These are phyloP conservation scores for Myrmecophaga tridactyla DNA, from an alignment of 2,113 vertebrate genomes.

Conservation along the genomic window DNA sequence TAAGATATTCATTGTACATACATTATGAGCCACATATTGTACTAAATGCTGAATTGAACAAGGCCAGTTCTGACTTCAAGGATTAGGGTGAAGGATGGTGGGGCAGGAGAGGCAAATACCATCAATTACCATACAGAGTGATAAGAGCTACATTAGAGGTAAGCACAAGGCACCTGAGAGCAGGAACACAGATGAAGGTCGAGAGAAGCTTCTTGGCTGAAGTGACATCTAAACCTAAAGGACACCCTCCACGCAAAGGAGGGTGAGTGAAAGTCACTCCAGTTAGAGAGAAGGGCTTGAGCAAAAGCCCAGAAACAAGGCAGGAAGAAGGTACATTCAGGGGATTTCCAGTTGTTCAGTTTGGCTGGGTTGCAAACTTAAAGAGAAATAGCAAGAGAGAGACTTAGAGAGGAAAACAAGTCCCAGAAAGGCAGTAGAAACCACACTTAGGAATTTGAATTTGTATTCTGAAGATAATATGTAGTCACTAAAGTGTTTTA, in stretches of 20 bases:
- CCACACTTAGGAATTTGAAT: not conserved
- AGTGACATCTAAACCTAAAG: not conserved
- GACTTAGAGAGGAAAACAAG: not conserved
- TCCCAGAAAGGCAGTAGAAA: not conserved
- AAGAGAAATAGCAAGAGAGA: not conserved
- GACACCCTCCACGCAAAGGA: not conserved
- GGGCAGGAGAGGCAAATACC: not conserved
- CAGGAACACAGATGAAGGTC: not conserved
- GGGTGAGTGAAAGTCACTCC: not conserved
- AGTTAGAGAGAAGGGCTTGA: not conserved
- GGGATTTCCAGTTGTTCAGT: not conserved
- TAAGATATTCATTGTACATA: not conserved
- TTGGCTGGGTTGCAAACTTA: not conserved
- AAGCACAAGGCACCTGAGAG: not conserved
- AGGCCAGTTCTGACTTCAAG: not conserved
- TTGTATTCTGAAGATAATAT: not conserved
- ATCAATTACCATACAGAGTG: not conserved
- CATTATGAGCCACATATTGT: not conserved
- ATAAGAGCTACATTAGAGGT: not conserved
- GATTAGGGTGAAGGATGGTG: not conserved
- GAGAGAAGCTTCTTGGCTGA: not conserved
- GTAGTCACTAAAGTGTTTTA: not conserved
- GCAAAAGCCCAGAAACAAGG: not conserved
- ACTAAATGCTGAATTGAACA: not conserved
- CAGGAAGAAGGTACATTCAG: not conserved